phyloP scores from a whole-genome alignment of 2,797 vertebrate species.

The Anabas testudineus region DNA sequence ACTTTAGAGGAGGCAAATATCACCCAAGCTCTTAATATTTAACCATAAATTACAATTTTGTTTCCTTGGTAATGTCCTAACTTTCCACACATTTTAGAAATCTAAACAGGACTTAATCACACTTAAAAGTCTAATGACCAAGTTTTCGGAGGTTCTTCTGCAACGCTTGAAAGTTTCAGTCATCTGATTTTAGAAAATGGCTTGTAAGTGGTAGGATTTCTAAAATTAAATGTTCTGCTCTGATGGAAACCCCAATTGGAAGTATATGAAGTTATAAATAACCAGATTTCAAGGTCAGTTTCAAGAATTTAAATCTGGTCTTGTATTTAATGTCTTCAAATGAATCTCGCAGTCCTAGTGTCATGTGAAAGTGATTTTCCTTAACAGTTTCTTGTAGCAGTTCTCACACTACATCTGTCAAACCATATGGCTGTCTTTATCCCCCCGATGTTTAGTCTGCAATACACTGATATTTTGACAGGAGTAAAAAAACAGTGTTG shows the following conservation, averaged over 20 bases:
- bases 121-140: conserved; percentile 15
- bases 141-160: neutral
- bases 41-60: conserved; percentile 4
- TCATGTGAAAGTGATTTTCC: conserved; percentile 50
- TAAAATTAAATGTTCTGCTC: conserved; percentile 33
- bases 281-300: conserved; percentile 25
- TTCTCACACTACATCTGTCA: conserved; percentile 61
- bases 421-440: conserved; percentile 40
- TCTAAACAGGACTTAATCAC: neutral
- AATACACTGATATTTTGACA: conserved; percentile 78
- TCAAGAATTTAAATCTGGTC: conserved; percentile 27
- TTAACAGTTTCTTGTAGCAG: conserved; percentile 1
- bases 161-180: neutral
- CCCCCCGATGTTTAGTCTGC: conserved; percentile 80
- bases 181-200: conserved; percentile 1
- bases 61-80: neutral
- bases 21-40: too few species aligned
- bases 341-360: conserved; percentile 30
- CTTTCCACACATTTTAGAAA: conserved; percentile 4
- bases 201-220: conserved; percentile 16
- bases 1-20: neutral
- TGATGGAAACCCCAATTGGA: conserved; percentile 31
- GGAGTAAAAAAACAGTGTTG: conserved; percentile 59
- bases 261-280: conserved; percentile 42
- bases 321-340: conserved; percentile 31